Conservation (phyloP, 2,888 invertebrate genomes). For the Hypena proboscidalis region DNA sequence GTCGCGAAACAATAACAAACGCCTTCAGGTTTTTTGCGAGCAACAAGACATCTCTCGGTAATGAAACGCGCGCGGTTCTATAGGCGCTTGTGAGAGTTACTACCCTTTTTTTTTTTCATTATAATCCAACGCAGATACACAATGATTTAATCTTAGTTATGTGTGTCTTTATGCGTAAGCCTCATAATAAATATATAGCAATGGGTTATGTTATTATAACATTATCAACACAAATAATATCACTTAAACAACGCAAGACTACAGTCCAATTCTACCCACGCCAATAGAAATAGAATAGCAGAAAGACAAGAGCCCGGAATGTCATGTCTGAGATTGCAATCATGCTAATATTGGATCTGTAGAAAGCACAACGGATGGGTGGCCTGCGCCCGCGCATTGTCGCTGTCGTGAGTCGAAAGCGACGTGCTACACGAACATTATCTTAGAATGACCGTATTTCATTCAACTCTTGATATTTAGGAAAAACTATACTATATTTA, state of each 20-base stretch:
- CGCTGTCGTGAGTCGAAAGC: constrained; percentile 71
- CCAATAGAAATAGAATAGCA: constrained; percentile 22
- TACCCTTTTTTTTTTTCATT: not conserved
- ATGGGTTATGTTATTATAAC: too few relatives aligned
- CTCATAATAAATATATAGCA: too few relatives aligned
- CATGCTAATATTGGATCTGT: constrained; percentile 54
- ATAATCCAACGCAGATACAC: too few relatives aligned
- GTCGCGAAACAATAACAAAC: constrained; percentile 29
- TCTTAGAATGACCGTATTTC: constrained; percentile 26
- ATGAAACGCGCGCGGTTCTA: constrained; percentile 1
- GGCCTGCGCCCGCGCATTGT: constrained; percentile 44
- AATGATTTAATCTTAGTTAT: too few relatives aligned
- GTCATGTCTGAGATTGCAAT: constrained; percentile 43
- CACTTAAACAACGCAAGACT: too few relatives aligned
- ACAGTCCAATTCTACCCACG: too few relatives aligned
- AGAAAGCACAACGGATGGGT: constrained; percentile 80
- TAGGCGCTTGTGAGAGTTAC: constrained; percentile 13
- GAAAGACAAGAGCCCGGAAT: constrained; percentile 27
- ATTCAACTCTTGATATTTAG: constrained; percentile 9
- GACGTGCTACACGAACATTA: constrained; percentile 59
- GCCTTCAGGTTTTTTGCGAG: constrained; percentile 29
- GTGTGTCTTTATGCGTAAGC: too few relatives aligned
- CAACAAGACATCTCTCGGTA: constrained; percentile 18
- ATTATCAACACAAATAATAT: too few relatives aligned
- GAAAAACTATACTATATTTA: not conserved